Evolutionary conservation across 2,797 vertebrate species (phyloP).

Genomic region (Sternotherus odoratus): DNA sequence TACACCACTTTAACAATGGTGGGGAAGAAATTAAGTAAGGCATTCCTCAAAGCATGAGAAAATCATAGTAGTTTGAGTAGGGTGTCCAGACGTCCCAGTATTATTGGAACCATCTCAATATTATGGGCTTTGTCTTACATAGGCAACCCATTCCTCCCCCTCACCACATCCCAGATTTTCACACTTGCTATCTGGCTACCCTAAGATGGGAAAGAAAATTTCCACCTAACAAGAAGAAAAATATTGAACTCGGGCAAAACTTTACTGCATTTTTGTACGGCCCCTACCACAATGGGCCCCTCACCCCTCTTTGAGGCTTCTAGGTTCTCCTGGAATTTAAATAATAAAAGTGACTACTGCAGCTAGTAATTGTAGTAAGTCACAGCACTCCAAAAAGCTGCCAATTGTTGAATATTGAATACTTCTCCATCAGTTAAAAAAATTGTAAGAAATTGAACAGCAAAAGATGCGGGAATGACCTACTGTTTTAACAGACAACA

Average conservation of each 20-base stretch:
- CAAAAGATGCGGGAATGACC: constrained; percentile 19
- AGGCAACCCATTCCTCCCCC: neutral
- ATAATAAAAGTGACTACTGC: constrained; percentile 18
- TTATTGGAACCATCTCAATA: neutral
- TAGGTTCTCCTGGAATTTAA: constrained; percentile 23
- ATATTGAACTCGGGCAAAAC: neutral
- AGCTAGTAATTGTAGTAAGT: constrained; percentile 23
- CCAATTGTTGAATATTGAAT: rapidly evolving
- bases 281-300: neutral
- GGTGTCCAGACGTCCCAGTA: neutral
- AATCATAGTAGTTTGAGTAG: neutral
- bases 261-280: neutral
- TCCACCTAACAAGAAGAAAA: neutral
- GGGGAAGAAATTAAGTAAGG: neutral
- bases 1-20: neutral
- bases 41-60: neutral
- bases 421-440: neutral
- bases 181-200: neutral
- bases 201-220: neutral
- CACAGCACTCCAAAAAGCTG: neutral
- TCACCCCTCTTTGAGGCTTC: constrained; percentile 5
- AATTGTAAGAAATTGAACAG: neutral
- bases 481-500: constrained; percentile 2
- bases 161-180: neutral
- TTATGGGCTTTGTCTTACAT: neutral